Conservation (phyloP, 2,888 invertebrate genomes). For the Smittia sp. region DNA sequence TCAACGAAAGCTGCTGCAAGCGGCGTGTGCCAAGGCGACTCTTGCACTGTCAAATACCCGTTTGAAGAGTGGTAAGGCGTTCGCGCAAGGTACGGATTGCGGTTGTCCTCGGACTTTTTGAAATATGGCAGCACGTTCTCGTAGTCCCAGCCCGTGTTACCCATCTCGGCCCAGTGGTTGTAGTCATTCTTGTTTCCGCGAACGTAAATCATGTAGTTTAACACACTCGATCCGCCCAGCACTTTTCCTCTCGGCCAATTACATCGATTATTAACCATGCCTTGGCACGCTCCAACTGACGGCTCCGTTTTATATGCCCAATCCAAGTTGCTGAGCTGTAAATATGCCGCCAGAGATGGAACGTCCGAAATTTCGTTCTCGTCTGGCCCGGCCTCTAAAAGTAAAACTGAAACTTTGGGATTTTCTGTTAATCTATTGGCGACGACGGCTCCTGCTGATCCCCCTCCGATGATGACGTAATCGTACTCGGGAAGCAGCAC, state of each 20-base stretch:
- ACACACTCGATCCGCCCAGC: constrained; percentile 80
- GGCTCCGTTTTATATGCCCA: constrained; percentile 90
- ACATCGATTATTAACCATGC: constrained; percentile 76
- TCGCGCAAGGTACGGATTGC: constrained; percentile 75
- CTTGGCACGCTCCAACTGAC: constrained; percentile 74
- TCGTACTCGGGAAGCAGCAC: constrained; percentile 73
- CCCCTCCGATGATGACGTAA: constrained; percentile 80
- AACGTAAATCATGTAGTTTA: constrained; percentile 90
- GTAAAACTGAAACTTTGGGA: constrained; percentile 70
- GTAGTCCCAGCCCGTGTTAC: constrained; percentile 89
- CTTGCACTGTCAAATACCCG: constrained; percentile 75
- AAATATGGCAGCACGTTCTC: constrained; percentile 82
- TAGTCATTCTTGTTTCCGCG: constrained; percentile 81
- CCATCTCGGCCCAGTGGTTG: constrained; percentile 81
- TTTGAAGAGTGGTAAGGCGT: constrained; percentile 69
- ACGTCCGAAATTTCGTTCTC: constrained; percentile 87
- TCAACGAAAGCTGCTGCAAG: constrained; percentile 79
- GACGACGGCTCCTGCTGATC: constrained; percentile 86
- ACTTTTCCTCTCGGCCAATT: constrained; percentile 84
- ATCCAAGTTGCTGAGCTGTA: constrained; percentile 81
- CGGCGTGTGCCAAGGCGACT: constrained; percentile 81
- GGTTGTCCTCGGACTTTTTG: constrained; percentile 83
- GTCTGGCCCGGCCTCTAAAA: constrained; percentile 82
- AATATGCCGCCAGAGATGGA: constrained; percentile 80
- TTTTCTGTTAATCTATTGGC: constrained; percentile 78